A percentile compares a stretch with the other conserved stretches of the same genome.
phyloP scores from a whole-genome alignment of 2,113 vertebrate genomes.

The Clarias magur region DNA sequence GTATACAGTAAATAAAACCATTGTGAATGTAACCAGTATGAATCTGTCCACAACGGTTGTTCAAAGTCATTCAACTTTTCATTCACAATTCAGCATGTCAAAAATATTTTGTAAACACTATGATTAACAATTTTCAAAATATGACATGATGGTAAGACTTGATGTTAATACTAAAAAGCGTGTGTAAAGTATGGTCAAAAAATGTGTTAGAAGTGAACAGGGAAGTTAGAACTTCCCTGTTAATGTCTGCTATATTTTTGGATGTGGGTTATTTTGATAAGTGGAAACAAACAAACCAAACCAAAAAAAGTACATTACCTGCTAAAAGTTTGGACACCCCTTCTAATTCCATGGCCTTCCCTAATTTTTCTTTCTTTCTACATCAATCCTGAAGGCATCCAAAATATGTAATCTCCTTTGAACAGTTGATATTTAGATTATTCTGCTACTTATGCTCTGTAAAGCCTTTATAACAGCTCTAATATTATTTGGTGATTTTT shows the following conservation, averaged over 20 bases:
- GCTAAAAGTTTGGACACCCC: too few species aligned
- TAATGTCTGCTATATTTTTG: not conserved
- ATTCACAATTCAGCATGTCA: not conserved
- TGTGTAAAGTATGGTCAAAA: not conserved
- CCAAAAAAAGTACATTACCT: too few species aligned
- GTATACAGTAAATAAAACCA: not conserved
- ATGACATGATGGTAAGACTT: not conserved
- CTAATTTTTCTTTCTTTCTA: too few species aligned
- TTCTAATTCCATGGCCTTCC: too few species aligned
- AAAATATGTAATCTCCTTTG: too few species aligned
- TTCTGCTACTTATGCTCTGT: too few species aligned
- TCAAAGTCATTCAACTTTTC: too few species aligned
- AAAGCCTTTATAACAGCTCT: too few species aligned
- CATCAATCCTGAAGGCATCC: too few species aligned
- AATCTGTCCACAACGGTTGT: not conserved
- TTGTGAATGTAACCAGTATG: not conserved
- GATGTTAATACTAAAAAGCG: not conserved
- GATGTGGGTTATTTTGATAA: not conserved
- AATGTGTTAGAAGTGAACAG: not conserved
- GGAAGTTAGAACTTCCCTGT: not conserved
- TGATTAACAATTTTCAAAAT: too few species aligned
- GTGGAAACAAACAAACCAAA: not conserved
- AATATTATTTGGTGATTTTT: too few species aligned
- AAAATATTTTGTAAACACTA: not conserved
- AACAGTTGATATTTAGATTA: too few species aligned